Percentiles rank a stretch among this genome's conserved stretches.
Conservation (phyloP, 2,888 invertebrate genomes). For the Lasioglossum zephyrum region DNA sequence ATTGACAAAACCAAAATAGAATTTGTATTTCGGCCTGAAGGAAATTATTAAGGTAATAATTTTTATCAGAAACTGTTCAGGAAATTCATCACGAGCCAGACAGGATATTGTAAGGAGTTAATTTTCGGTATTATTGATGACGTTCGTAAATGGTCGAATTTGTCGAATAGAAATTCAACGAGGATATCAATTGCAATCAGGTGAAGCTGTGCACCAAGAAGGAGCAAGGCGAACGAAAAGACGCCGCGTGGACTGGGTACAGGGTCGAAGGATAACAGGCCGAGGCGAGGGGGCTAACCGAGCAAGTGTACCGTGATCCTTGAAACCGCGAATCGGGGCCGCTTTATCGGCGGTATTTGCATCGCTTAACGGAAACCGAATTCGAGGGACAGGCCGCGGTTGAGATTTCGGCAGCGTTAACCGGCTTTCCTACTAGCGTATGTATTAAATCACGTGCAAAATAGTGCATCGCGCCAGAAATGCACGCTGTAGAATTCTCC, state of each 20-base stretch:
- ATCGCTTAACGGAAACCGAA: conserved; percentile 62
- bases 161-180: neutral
- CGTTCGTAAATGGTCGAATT: no score
- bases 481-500: conserved; percentile 46
- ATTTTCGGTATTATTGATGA: no score
- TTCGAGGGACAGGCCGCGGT: conserved; percentile 47
- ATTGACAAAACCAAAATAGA: no score
- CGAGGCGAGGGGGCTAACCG: neutral
- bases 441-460: conserved; percentile 67
- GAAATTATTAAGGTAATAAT: no score
- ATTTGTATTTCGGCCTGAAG: no score
- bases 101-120: no score
- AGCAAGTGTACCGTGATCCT: conserved; percentile 51
- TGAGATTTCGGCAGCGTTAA: conserved; percentile 61
- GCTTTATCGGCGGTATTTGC: conserved; percentile 53
- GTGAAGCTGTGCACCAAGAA: neutral
- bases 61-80: no score
- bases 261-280: neutral
- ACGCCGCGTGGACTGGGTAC: neutral
- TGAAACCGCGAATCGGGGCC: conserved; percentile 49
- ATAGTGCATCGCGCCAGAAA: conserved; percentile 61
- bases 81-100: no score
- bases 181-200: neutral
- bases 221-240: neutral
- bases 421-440: conserved; percentile 60